These are phyloP conservation scores for Adoxophyes honmai DNA, from an alignment of 1,140 invertebrate species.

Conservation along the genomic window DNA sequence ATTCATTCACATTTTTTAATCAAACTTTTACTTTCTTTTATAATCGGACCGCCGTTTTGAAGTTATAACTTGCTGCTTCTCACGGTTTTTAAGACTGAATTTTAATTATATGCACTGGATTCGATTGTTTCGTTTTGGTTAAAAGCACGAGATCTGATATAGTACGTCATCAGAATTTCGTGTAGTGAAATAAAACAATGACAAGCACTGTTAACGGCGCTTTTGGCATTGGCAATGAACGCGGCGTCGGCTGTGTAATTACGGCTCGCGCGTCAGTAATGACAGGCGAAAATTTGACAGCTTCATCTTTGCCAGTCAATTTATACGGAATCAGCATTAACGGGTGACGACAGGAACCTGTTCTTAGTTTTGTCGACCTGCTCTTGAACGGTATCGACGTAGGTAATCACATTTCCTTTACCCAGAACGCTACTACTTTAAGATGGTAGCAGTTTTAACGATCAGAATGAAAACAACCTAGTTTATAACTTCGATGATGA, in stretches of 20 bases:
- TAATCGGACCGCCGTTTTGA: background rate
- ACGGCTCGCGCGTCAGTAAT: background rate
- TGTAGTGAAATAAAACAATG: background rate
- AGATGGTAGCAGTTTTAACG: no score
- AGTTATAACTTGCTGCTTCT: background rate
- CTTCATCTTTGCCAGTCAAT: background rate
- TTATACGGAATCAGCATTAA: no score
- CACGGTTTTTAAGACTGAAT: background rate
- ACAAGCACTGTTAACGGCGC: background rate
- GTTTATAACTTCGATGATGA: no score
- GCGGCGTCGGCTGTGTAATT: background rate
- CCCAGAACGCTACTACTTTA: no score
- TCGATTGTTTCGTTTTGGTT: background rate
- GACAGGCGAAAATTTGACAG: constrained; percentile 2
- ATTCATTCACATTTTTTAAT: background rate
- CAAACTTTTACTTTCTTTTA: constrained; percentile 5
- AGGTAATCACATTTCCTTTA: no score
- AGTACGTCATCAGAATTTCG: background rate
- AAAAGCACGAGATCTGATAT: background rate
- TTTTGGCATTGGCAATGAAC: constrained; percentile 13
- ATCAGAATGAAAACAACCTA: no score
- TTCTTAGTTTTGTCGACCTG: no score
- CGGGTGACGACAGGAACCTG: no score
- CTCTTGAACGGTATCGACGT: no score
- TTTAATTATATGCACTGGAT: background rate